phyloP scores from a whole-genome alignment of 2,797 vertebrate species.

The Amblyopsis hoosieri region DNA sequence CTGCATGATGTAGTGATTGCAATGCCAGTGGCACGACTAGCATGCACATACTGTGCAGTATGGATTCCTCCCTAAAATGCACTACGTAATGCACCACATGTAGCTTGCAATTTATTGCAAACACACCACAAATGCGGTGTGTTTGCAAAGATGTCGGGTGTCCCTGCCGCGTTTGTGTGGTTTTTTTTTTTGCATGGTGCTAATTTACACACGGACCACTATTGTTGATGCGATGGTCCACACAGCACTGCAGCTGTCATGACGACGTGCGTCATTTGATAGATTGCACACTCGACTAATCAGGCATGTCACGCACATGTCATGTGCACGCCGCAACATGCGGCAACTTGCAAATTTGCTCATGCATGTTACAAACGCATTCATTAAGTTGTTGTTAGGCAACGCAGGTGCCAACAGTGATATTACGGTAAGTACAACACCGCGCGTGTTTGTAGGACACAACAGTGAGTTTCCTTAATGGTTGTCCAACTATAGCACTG shows the following conservation, averaged over 20 bases:
- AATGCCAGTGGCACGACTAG: constrained; percentile 48
- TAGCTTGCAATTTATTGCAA: background rate
- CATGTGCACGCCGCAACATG: constrained; percentile 6
- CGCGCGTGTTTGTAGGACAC: no score
- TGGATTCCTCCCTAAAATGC: constrained; percentile 34
- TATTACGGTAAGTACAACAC: no score
- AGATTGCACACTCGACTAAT: constrained; percentile 27
- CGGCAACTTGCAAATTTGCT: constrained; percentile 36
- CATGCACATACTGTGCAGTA: constrained; percentile 12
- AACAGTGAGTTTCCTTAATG: no score
- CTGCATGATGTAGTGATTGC: constrained; percentile 55
- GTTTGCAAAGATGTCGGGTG: background rate
- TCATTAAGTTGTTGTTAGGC: constrained; percentile 65
- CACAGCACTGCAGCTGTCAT: constrained; percentile 17
- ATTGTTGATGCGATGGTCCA: constrained; percentile 21
- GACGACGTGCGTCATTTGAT: constrained; percentile 20
- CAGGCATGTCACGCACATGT: constrained; percentile 33
- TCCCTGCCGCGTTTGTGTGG: background rate
- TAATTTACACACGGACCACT: constrained; percentile 32
- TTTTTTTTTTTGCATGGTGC: background rate
- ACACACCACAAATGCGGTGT: constrained; percentile 17
- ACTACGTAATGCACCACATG: constrained; percentile 7
- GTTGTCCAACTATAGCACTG: no score
- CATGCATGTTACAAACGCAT: constrained; percentile 20
- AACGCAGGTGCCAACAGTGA: constrained; percentile 31